Evolutionary conservation across 1,140 invertebrate species (phyloP).

Genomic region (Hyphantria cunea): DNA sequence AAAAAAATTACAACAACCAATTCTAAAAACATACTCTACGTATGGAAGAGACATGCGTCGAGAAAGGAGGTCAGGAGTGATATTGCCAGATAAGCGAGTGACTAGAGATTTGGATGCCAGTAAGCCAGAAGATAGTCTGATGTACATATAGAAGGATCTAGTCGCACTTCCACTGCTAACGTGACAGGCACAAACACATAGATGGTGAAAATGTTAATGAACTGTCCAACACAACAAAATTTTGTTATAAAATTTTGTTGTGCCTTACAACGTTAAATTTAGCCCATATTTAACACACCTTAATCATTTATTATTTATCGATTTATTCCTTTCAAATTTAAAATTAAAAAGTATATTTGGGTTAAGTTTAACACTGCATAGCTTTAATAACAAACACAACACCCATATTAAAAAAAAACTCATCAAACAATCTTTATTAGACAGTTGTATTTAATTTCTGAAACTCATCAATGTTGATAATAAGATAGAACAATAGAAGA

Average conservation of each 20-base stretch:
- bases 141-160: constrained; percentile 39
- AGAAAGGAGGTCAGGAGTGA: constrained; percentile 37
- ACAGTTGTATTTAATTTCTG: background rate
- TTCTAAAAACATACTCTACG: constrained; percentile 56
- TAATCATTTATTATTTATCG: no score
- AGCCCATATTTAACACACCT: background rate
- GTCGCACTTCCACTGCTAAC: constrained; percentile 45
- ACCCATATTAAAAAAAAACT: background rate
- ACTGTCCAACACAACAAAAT: constrained; percentile 28
- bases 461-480: constrained; percentile 6
- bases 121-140: constrained; percentile 47
- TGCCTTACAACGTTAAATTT: constrained; percentile 1
- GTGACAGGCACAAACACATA: constrained; percentile 50
- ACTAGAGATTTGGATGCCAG: constrained; percentile 50
- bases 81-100: constrained; percentile 47
- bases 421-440: background rate
- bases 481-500: background rate
- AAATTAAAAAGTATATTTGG: background rate
- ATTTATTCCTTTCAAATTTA: no score
- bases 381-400: constrained; percentile 2
- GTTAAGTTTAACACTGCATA: constrained; percentile 1
- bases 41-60: constrained; percentile 55
- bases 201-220: constrained; percentile 51
- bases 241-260: constrained; percentile 15
- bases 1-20: constrained; percentile 58